A percentile compares a stretch with the other conserved stretches of the same genome.
Conservation (phyloP, 2,888 invertebrate species). For the Dicroscelio sp. region DNA sequence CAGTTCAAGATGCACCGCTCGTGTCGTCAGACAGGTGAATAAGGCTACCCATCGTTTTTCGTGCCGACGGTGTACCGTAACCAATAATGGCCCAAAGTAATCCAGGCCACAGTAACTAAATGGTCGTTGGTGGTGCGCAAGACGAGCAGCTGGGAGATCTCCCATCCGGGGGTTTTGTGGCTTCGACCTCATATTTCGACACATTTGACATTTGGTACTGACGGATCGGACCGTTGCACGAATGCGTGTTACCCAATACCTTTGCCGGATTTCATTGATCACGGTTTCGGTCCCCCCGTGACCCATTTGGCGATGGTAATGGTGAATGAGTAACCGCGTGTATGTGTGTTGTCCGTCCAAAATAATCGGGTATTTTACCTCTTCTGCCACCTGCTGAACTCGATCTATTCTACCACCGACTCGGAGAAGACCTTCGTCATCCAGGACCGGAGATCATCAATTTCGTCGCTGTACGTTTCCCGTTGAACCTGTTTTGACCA, state of each 20-base stretch:
- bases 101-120: constrained; percentile 1
- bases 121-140: constrained; percentile 17
- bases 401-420: neutral
- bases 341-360: neutral
- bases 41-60: constrained; percentile 83
- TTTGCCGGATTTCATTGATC: neutral
- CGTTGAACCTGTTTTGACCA: neutral
- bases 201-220: neutral
- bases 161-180: neutral
- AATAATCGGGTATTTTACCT: neutral
- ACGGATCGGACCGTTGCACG: neutral
- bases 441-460: neutral
- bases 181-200: neutral
- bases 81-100: constrained; percentile 76
- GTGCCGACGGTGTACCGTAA: constrained; percentile 63
- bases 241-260: neutral
- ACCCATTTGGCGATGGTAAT: neutral
- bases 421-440: neutral
- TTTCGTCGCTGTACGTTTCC: neutral
- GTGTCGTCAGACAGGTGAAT: constrained; percentile 79
- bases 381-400: neutral
- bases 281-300: neutral
- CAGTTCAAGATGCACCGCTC: constrained; percentile 80
- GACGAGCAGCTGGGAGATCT: neutral
- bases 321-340: neutral